Base-by-base conservation (phyloP, 2,888 invertebrate species). In the Ceriagrion tenellum region DNA sequence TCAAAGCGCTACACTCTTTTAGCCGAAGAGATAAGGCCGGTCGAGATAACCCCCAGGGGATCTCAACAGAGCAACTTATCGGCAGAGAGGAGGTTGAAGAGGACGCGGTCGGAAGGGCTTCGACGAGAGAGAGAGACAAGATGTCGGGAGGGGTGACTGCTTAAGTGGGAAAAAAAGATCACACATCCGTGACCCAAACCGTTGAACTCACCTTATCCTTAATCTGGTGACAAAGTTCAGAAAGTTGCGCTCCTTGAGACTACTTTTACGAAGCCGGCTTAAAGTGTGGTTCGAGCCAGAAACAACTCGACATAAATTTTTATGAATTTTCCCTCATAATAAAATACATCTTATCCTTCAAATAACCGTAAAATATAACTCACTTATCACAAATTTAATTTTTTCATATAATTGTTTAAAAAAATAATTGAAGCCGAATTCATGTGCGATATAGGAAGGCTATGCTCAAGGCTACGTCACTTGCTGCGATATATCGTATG, bases 191-290 rank as follows among this genome's bases (percentile, higher is more conserved):
- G 81, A 81, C 81, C 81, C n/a, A 81, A 81, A 35, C 81, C 81
- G 81, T 81, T 81, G 81, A 81, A 81, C 81, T 35, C 35, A 81
- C 35, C n/a, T n/a, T 35, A n/a, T 81, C 81, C 81, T 81, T 81
- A 81, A 81, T 81, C 81, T 81, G 35, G 81, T 35, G 81, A 81
- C 81, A 81, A 81, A 81, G 81, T 81, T 81, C 81, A 18, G 81
- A 81, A 81, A 81, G 30, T 81, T 35, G 81, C 13, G 35, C 81
- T 81, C 81, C 35, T 81, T 81, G 81, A 35, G 3, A 81, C 3
- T 81, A 4, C 81, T 81, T 81, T 35, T 81, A 13, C 35, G 35
- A 16, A 35, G 81, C 1, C 18, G 35, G 47, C 47, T 47, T 47
- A 47, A 47, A 8, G 47, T 47, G 8, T 47, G 8, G 47, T 47